A percentile compares a stretch with the other conserved stretches of the same genome.
phyloP scores from a whole-genome alignment of 2,888 invertebrate species.

The Leptarthrus brevirostris region DNA sequence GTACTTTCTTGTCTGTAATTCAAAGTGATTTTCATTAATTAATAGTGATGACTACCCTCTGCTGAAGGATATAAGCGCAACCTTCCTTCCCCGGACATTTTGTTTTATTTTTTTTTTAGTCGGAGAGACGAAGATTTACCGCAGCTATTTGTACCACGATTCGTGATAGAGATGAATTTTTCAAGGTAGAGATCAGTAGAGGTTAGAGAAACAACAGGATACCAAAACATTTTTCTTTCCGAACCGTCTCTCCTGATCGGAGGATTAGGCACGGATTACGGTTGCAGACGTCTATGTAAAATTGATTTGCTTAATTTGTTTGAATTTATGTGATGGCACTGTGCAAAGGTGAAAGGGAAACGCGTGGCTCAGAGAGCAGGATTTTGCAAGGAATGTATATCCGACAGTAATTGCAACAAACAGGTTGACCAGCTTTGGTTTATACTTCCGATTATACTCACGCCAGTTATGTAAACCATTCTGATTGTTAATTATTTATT shows the following conservation, averaged over 20 bases:
- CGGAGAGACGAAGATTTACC: slow-evolving; percentile 30
- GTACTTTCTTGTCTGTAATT: slow-evolving; percentile 32
- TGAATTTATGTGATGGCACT: slow-evolving; percentile 32
- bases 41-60: slow-evolving; percentile 44
- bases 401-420: background rate
- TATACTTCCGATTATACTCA: background rate
- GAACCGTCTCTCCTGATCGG: slow-evolving; percentile 28
- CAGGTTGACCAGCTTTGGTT: background rate
- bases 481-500: background rate
- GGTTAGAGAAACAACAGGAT: slow-evolving; percentile 3
- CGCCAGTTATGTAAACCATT: background rate
- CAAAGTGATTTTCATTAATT: slow-evolving; percentile 47
- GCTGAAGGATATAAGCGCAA: slow-evolving; percentile 7
- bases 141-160: slow-evolving; percentile 45
- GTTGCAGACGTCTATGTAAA: slow-evolving; percentile 41
- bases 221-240: slow-evolving; percentile 19
- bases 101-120: slow-evolving; percentile 15
- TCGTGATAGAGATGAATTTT: slow-evolving; percentile 45
- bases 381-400: slow-evolving; percentile 17
- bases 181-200: slow-evolving; percentile 17
- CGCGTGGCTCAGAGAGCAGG: background rate
- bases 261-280: slow-evolving; percentile 37
- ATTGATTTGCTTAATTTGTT: slow-evolving; percentile 40
- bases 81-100: slow-evolving; percentile 10
- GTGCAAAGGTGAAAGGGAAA: background rate